A percentile compares a stretch with the other conserved stretches of the same genome.
These are phyloP conservation scores for Pandion haliaetus DNA, from an alignment of 2,113 vertebrate species.

Conservation along the genomic window DNA sequence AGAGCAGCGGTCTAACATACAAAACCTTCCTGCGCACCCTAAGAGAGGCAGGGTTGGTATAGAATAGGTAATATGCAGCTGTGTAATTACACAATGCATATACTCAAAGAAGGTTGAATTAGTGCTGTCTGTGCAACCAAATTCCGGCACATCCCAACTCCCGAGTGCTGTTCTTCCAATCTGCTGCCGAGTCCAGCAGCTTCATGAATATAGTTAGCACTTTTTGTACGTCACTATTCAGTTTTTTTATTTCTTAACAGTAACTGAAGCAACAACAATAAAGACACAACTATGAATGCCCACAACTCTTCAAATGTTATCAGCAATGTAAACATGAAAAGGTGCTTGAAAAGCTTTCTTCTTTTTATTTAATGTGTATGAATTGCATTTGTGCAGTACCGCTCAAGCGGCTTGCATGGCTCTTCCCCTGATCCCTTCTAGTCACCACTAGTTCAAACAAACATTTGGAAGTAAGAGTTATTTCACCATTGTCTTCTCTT, in stretches of 20 bases:
- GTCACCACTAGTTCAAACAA: not conserved
- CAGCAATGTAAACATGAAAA: not conserved
- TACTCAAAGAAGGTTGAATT: not conserved
- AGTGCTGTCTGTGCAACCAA: not conserved
- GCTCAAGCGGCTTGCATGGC: not conserved
- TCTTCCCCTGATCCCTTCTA: not conserved
- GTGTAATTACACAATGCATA: not conserved
- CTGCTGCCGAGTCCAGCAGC: not conserved
- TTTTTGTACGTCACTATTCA: not conserved
- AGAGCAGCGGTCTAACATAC: not conserved
- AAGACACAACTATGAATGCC: not conserved
- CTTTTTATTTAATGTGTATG: rapidly evolving
- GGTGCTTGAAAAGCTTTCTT: not conserved
- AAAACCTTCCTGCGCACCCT: not conserved
- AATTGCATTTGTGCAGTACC: not conserved
- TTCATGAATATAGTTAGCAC: not conserved
- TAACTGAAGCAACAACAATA: not conserved
- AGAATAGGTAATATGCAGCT: not conserved
- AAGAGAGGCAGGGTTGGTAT: not conserved
- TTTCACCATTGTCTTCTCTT: not conserved
- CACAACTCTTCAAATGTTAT: not conserved
- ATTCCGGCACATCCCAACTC: not conserved
- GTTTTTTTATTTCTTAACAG: not conserved
- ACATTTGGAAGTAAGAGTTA: not conserved
- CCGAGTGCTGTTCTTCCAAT: not conserved